Conservation (phyloP, 2,888 invertebrate genomes). For the Thymelicus lineola region DNA sequence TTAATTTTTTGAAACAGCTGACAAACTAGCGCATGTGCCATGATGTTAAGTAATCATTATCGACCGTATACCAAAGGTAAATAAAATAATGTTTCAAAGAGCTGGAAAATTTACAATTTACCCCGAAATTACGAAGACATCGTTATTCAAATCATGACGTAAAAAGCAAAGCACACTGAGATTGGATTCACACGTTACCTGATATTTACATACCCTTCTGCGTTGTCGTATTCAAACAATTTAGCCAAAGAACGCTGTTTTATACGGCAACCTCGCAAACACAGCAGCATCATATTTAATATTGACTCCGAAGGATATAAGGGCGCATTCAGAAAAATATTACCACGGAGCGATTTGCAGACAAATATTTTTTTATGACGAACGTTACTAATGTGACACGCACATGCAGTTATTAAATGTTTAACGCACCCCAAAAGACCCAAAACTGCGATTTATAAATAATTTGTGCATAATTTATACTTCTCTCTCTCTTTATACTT, state of each 20-base stretch:
- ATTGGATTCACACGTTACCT: conserved; percentile 4
- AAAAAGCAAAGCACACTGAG: conserved; percentile 1
- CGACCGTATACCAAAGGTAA: too few species aligned
- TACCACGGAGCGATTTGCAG: neutral
- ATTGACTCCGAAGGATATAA: conserved; percentile 43
- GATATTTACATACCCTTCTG: conserved; percentile 1
- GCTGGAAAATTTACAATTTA: neutral
- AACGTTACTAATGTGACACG: too few species aligned
- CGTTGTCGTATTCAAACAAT: conserved; percentile 40
- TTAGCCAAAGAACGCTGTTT: conserved; percentile 39
- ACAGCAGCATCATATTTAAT: conserved; percentile 46
- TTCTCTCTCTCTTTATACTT: too few species aligned
- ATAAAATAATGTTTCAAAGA: neutral
- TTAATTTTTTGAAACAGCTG: too few species aligned
- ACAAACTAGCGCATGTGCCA: too few species aligned
- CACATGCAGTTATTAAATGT: too few species aligned
- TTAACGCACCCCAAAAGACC: too few species aligned
- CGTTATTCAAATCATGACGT: conserved; percentile 5
- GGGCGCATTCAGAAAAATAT: conserved; percentile 4
- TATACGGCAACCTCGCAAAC: conserved; percentile 24
- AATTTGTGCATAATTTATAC: too few species aligned
- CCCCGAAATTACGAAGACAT: too few species aligned
- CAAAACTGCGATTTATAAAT: too few species aligned
- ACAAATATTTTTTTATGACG: neutral
- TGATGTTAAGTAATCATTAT: too few species aligned